These are phyloP conservation scores for Drosophila histrio DNA, from an alignment of 2,888 invertebrate species.

Conservation along the genomic window DNA sequence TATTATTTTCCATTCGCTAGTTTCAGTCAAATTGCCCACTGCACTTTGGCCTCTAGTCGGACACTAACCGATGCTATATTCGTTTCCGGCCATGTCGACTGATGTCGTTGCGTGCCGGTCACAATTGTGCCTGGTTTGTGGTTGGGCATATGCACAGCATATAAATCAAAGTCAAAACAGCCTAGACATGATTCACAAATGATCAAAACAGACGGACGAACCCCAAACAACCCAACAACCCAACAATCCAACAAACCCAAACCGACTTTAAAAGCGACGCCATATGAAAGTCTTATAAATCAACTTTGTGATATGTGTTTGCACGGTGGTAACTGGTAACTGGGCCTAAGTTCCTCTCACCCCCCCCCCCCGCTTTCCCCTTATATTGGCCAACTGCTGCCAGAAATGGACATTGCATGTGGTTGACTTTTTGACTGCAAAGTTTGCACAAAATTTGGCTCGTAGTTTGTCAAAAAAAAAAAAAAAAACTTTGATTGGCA, in stretches of 20 bases:
- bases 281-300: constrained; percentile 75
- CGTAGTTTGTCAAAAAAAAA: constrained; percentile 44
- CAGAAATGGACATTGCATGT: constrained; percentile 29
- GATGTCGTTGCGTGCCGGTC: constrained; percentile 30
- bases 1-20: too few relatives aligned
- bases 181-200: constrained; percentile 76
- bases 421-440: constrained; percentile 54
- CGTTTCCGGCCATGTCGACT: constrained; percentile 58
- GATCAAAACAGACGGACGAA: constrained; percentile 64
- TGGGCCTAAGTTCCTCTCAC: background rate
- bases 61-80: constrained; percentile 42
- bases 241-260: too few relatives aligned
- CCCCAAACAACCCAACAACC: background rate
- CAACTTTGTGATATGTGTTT: constrained; percentile 47
- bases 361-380: background rate
- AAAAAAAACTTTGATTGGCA: constrained; percentile 43
- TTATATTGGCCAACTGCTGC: background rate
- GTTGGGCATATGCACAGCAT: constrained; percentile 56
- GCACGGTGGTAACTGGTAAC: constrained; percentile 8
- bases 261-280: constrained; percentile 27
- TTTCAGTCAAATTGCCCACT: too few relatives aligned
- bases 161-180: constrained; percentile 77
- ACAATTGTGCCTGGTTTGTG: constrained; percentile 45
- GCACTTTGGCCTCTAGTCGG: too few relatives aligned
- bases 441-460: constrained; percentile 36